A percentile compares a stretch with the other conserved stretches of the same genome.
Evolutionary conservation across 2,797 vertebrate species (phyloP).

Genomic region (Tauraco hartlaubi): DNA sequence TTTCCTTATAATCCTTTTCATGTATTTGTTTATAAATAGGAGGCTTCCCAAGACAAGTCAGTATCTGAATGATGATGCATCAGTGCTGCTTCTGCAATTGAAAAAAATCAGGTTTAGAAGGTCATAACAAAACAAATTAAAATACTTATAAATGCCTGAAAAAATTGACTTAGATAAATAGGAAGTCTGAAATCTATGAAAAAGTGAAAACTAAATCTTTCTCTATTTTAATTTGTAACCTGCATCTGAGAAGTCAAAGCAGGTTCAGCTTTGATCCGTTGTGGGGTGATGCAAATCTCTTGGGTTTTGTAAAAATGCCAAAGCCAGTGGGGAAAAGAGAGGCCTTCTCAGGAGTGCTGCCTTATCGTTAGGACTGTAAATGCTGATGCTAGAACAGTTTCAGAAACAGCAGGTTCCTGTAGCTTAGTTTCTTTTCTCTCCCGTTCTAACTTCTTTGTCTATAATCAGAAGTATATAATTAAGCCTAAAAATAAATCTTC

Average conservation of each 20-base stretch:
- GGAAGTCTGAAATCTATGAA: background rate
- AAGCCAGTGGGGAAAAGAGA: background rate
- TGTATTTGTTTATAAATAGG: background rate
- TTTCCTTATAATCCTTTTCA: background rate
- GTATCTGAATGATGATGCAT: background rate
- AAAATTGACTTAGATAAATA: background rate
- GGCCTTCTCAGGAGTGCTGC: background rate
- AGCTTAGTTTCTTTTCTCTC: background rate
- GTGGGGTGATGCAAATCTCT: background rate
- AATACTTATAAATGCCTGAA: background rate
- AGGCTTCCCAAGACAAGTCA: background rate
- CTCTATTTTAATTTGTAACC: background rate
- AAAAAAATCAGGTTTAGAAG: background rate
- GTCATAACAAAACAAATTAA: background rate
- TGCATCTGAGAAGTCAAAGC: background rate
- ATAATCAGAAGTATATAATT: constrained; percentile 46
- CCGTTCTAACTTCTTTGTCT: background rate
- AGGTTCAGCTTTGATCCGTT: background rate
- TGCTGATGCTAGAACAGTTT: background rate
- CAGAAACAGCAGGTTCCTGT: background rate
- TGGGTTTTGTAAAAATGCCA: background rate
- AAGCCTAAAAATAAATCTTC: constrained; percentile 61
- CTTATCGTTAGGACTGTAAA: background rate
- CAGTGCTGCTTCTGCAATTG: background rate
- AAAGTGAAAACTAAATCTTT: background rate